These are phyloP conservation scores for Manacus vitellinus DNA, from an alignment of 2,113 vertebrate genomes.

Conservation along the genomic window DNA sequence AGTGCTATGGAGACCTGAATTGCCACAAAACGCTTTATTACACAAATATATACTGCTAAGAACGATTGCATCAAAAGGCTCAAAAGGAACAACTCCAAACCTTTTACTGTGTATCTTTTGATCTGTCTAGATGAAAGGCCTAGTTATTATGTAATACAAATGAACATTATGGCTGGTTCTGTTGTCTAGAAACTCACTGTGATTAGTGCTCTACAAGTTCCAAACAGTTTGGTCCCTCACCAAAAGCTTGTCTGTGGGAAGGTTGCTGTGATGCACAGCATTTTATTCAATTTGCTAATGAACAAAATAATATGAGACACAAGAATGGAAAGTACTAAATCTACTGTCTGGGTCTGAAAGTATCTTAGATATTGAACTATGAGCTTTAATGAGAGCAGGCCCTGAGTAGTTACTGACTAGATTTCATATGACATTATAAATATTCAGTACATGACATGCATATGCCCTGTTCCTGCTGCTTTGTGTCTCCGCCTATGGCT, in stretches of 20 bases:
- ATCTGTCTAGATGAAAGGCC: slow-evolving; percentile 17
- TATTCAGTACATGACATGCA: background rate
- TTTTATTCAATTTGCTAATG: background rate
- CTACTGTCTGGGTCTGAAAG: background rate
- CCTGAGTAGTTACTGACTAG: background rate
- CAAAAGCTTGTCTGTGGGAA: background rate
- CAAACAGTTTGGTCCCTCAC: background rate
- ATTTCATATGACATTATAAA: background rate
- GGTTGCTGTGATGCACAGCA: background rate
- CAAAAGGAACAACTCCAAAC: background rate
- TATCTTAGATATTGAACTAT: background rate
- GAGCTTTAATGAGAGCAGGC: background rate
- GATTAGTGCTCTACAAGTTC: background rate
- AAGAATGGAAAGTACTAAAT: background rate
- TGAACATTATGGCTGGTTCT: background rate
- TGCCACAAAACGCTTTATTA: background rate
- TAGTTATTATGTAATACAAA: background rate
- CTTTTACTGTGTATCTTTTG: background rate
- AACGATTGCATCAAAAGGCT: background rate
- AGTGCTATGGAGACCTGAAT: background rate
- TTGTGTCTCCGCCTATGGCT: background rate
- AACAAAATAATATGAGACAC: background rate
- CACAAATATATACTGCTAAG: background rate
- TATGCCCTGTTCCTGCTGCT: background rate
- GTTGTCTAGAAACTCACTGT: background rate